phyloP scores from a whole-genome alignment of 2,888 invertebrate genomes.

The Dichetophora obliterata region DNA sequence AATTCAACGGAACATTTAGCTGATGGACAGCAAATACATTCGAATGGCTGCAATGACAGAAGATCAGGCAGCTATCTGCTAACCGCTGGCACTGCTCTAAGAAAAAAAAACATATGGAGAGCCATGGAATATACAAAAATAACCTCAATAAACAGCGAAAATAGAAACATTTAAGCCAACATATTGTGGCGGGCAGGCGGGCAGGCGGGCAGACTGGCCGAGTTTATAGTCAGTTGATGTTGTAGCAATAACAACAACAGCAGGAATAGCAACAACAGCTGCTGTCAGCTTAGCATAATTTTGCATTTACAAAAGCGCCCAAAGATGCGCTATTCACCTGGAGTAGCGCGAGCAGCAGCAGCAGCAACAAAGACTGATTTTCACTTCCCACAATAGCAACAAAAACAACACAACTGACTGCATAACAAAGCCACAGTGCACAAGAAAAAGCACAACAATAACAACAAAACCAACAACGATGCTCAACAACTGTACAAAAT shows the following conservation, averaged over 20 bases:
- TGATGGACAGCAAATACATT: conserved; percentile 9
- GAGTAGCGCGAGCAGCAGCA: not conserved
- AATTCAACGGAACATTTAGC: conserved; percentile 27
- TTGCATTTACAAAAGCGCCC: conserved; percentile 28
- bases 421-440: not conserved
- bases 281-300: conserved; percentile 34
- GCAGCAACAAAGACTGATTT: conserved; percentile 7
- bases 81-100: too few relatives aligned
- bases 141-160: conserved; percentile 35
- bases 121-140: conserved; percentile 17
- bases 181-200: conserved; percentile 13
- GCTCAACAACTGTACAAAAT: not conserved
- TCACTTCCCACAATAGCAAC: conserved; percentile 10
- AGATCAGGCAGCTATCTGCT: too few relatives aligned
- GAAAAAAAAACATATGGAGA: not conserved
- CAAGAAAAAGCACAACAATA: not conserved
- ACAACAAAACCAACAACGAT: conserved; percentile 14
- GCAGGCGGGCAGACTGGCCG: not conserved
- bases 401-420: not conserved
- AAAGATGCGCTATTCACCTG: conserved; percentile 15
- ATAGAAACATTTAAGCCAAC: conserved; percentile 24
- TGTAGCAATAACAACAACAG: not conserved
- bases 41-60: conserved; percentile 3
- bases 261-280: conserved; percentile 6
- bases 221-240: not conserved